These are phyloP conservation scores for Zaprionus bogoriensis DNA, from an alignment of 2,888 invertebrate genomes.

Conservation along the genomic window DNA sequence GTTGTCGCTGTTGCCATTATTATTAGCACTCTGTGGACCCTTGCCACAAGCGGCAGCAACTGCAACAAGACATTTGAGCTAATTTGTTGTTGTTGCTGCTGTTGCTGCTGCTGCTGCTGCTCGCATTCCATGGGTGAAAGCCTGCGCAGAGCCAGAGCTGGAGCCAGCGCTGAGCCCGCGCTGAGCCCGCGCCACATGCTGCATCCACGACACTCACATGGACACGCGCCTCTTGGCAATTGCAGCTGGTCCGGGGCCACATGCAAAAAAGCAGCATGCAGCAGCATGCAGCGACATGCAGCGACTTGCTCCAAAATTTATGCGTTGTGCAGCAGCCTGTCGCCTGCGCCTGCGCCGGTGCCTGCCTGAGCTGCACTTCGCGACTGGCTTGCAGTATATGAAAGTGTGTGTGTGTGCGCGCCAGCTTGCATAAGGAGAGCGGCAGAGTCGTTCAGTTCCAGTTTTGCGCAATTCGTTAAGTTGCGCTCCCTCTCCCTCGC, in stretches of 20 bases:
- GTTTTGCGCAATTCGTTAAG: constrained; percentile 43
- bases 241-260: constrained; percentile 51
- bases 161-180: not conserved
- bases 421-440: constrained; percentile 3
- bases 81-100: constrained; percentile 52
- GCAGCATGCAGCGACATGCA: not conserved
- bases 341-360: not conserved
- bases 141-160: constrained; percentile 12
- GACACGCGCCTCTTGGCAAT: constrained; percentile 54
- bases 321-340: constrained; percentile 41
- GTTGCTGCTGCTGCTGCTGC: constrained; percentile 36
- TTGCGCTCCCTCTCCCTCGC: constrained; percentile 9
- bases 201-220: constrained; percentile 54
- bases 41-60: constrained; percentile 10
- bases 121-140: constrained; percentile 73
- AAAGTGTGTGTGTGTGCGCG: not conserved
- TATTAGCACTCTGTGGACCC: constrained; percentile 47
- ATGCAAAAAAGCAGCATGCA: constrained; percentile 38
- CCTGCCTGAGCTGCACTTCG: constrained; percentile 6
- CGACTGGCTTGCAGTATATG: too few relatives aligned
- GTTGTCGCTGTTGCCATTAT: constrained; percentile 30
- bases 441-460: constrained; percentile 35
- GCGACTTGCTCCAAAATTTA: constrained; percentile 66
- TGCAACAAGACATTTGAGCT: constrained; percentile 59
- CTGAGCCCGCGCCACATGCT: constrained; percentile 28